Percentiles rank a stretch among this genome's conserved stretches.
Evolutionary conservation across 2,113 vertebrate species (phyloP).

Genomic region (Plectropomus leopardus): DNA sequence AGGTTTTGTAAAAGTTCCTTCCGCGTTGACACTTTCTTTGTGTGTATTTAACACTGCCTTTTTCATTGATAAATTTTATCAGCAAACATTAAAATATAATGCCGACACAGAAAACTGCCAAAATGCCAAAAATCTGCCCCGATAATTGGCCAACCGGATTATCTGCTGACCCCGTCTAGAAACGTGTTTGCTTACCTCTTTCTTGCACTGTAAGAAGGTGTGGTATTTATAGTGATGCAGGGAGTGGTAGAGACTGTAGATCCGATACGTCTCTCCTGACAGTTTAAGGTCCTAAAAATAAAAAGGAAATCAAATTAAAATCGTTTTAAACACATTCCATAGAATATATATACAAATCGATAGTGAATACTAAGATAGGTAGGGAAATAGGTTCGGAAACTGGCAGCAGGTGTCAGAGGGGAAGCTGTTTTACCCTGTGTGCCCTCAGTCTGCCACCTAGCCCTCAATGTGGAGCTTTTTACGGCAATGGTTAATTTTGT

Average conservation of each 20-base stretch:
- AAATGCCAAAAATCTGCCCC: too few relatives aligned
- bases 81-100: too few relatives aligned
- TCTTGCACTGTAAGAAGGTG: constrained; percentile 94
- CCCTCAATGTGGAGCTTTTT: background rate
- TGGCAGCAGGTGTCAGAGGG: constrained; percentile 31
- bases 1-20: too few relatives aligned
- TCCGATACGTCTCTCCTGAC: constrained; percentile 89
- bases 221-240: constrained; percentile 97
- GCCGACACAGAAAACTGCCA: too few relatives aligned
- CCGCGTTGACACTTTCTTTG: too few relatives aligned
- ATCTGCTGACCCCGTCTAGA: too few relatives aligned
- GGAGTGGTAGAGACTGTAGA: constrained; percentile 94
- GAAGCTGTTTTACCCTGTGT: constrained; percentile 3
- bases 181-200: constrained; percentile 86
- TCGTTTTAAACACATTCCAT: too few relatives aligned
- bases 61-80: too few relatives aligned
- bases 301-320: background rate
- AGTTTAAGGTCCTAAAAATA: constrained; percentile 90
- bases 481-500: constrained; percentile 8
- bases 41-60: too few relatives aligned
- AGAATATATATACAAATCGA: background rate
- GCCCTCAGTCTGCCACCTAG: background rate
- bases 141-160: too few relatives aligned
- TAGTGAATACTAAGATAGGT: background rate
- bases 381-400: constrained; percentile 37